Base-by-base conservation (phyloP, 2,888 invertebrate genomes). In the Julus scanicus region DNA sequence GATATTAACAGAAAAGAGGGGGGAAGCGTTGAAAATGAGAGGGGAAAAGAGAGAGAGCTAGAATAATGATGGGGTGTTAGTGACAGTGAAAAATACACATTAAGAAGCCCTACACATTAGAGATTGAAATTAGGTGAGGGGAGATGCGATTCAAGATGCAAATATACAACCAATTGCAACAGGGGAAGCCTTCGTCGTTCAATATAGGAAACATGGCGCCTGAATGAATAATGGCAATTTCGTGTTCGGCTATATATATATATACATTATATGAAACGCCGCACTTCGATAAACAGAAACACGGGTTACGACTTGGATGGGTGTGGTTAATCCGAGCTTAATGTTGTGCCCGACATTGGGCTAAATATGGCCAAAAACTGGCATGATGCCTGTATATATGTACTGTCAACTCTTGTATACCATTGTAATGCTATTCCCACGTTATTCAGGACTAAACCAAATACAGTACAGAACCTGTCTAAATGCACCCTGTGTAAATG, bases 31-130 rank as follows among this genome's bases (percentile, higher is more conserved):
- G 48, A 13, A 48, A 48, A 48, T 6, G 48, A 6, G 17, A 63
- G 63, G n/a, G 63, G 17, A 17, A 63, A 17, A 63, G 63, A 63
- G 29, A 29, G 48, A 48, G 63, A 63, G 63, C 63, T 63, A 63
- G 63, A 63, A 63, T 63, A 63, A 63, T 63, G 63, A 63, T 63
- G 63, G 63, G 63, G 63, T 63, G 63, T 63, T 63, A 63, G 63
- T 63, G 63, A 63, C 63, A 63, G 63, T 63, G 63, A 63, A 63
- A 63, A 63, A 63, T 63, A 63, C 63, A 63, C 63, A 63, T 63
- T 63, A 63, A 63, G 63, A 63, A 63, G 63, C 63, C 63, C 63
- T 63, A 63, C n/a, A 48, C 11, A 63, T 17, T 63, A 63, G 63
- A 63, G 63, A 63, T 4, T 5, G 63, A 63, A 63, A 63, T 63